These are phyloP conservation scores for Rachycentron canadum DNA, from an alignment of 2,797 vertebrate species.

Conservation along the genomic window DNA sequence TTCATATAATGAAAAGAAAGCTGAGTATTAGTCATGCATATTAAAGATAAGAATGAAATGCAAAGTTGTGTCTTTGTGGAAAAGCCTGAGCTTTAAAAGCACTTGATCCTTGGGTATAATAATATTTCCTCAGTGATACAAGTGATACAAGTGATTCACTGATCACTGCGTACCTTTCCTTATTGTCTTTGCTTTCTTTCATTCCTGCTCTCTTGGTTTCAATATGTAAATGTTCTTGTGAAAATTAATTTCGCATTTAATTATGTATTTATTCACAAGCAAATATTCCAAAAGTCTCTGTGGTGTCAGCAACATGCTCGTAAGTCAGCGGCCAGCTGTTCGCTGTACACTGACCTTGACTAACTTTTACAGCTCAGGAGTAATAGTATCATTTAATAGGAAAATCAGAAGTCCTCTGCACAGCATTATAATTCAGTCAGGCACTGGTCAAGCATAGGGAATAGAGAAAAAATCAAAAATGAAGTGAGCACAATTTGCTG, in stretches of 20 bases:
- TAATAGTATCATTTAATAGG: conserved; percentile 4
- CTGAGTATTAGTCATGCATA: not conserved
- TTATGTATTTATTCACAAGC: conserved; percentile 63
- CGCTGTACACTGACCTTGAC: conserved; percentile 38
- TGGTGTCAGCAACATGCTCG: conserved; percentile 17
- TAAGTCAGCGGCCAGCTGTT: conserved; percentile 56
- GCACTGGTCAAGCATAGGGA: not conserved
- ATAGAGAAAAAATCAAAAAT: not conserved
- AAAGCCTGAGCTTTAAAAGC: not conserved
- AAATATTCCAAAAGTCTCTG: conserved; percentile 47
- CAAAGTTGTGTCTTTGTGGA: not conserved
- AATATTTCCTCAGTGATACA: not conserved
- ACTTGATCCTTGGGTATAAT: not conserved
- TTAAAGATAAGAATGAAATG: not conserved
- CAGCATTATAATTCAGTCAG: not conserved
- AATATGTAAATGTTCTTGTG: conserved; percentile 45
- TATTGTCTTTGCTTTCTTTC: conserved; percentile 23
- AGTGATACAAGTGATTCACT: not conserved
- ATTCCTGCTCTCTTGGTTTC: conserved; percentile 28
- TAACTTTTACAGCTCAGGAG: conserved; percentile 21
- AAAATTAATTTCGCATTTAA: conserved; percentile 63
- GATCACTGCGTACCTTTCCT: not conserved
- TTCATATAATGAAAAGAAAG: conserved; percentile 6
- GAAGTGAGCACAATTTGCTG: not conserved
- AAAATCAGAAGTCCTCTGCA: not conserved